Conservation (phyloP, 2,797 vertebrate species). For the Peromyscus nudipes region DNA sequence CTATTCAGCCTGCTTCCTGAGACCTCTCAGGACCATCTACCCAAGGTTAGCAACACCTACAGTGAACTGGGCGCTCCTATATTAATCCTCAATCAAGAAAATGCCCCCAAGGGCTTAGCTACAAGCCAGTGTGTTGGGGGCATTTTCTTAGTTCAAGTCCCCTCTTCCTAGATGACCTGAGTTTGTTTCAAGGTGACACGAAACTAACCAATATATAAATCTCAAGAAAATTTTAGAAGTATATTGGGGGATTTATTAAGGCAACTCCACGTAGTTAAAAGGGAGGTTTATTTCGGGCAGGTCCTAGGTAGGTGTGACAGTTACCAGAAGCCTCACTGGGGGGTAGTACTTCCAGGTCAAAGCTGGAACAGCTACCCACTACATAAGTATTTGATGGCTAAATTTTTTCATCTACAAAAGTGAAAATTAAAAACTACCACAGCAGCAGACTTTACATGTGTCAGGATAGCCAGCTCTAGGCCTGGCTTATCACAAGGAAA, state of each 20-base stretch:
- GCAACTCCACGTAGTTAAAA: too few species aligned
- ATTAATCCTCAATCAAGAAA: background rate
- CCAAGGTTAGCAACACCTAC: background rate
- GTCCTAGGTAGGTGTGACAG: too few species aligned
- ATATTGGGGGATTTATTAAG: too few species aligned
- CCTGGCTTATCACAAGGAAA: background rate
- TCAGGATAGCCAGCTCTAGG: background rate
- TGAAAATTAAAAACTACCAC: background rate
- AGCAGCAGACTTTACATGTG: background rate
- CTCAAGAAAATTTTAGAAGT: background rate
- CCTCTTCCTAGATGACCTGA: background rate
- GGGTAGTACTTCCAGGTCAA: too few species aligned
- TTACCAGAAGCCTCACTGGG: too few species aligned
- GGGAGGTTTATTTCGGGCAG: too few species aligned
- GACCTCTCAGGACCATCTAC: background rate
- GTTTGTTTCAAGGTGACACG: background rate
- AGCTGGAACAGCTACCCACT: too few species aligned
- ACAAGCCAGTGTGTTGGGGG: background rate
- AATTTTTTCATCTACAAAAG: slow-evolving; percentile 2
- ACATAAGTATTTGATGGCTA: background rate
- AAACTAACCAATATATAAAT: background rate
- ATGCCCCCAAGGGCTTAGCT: background rate
- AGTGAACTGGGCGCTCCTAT: background rate
- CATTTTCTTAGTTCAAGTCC: background rate
- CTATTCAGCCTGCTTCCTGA: background rate